Evolutionary conservation across 2,797 vertebrate genomes (phyloP).

Genomic region (Pangasius macronema): DNA sequence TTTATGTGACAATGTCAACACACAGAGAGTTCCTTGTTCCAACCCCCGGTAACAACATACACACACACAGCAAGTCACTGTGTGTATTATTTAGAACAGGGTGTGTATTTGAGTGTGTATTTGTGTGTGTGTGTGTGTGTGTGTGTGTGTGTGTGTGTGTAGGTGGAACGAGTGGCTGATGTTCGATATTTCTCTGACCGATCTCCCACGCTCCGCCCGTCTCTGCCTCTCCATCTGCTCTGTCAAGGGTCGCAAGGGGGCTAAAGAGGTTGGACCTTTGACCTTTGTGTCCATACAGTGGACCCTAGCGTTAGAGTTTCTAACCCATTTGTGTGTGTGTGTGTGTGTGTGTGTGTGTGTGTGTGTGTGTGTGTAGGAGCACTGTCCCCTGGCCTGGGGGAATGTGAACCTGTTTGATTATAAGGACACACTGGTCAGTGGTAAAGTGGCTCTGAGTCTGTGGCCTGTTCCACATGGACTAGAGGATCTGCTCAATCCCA

Average conservation of each 20-base stretch:
- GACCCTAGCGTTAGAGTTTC: neutral
- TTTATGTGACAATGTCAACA: conserved; percentile 70
- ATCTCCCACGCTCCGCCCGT: conserved; percentile 63
- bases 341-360: conserved; percentile 46
- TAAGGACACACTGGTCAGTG: conserved; percentile 66
- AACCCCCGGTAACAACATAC: conserved; percentile 64
- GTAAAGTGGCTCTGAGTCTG: conserved; percentile 67
- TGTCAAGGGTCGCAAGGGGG: conserved; percentile 64
- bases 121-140: conserved; percentile 1
- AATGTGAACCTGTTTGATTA: conserved; percentile 71
- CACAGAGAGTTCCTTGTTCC: conserved; percentile 68
- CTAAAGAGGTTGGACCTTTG: conserved; percentile 59
- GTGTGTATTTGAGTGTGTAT: no score
- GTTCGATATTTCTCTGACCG: conserved; percentile 64
- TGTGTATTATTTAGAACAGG: no score
- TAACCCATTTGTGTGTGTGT: neutral
- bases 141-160: conserved; percentile 19
- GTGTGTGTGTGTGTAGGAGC: conserved; percentile 61
- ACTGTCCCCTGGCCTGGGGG: conserved; percentile 70
- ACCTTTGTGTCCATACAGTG: neutral
- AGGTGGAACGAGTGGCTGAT: conserved; percentile 71
- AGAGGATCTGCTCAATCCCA: conserved; percentile 70
- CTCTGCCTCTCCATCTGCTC: conserved; percentile 71
- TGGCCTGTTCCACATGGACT: conserved; percentile 70
- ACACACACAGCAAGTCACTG: neutral